phyloP scores from a whole-genome alignment of 2,888 invertebrate species.

The Caradrina kadenii region DNA sequence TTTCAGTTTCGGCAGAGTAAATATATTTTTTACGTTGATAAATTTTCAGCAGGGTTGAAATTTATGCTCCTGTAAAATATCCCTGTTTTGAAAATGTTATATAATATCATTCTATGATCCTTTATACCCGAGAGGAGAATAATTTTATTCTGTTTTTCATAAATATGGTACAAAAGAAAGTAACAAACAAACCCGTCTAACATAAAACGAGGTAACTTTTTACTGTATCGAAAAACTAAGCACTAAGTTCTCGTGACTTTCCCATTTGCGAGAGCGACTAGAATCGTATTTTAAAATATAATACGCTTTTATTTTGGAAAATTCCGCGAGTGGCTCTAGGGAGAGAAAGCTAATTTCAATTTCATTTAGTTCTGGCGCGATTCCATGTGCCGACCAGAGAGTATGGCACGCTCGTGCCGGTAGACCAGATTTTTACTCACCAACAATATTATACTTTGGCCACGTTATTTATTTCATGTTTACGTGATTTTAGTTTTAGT shows the following conservation, averaged over 20 bases:
- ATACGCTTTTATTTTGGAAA: slow-evolving; percentile 89
- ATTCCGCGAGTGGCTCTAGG: slow-evolving; percentile 88
- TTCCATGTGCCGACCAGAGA: slow-evolving; percentile 88
- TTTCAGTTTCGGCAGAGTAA: too few species aligned
- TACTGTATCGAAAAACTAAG: slow-evolving; percentile 62
- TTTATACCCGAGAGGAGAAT: neutral
- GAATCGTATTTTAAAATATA: slow-evolving; percentile 89
- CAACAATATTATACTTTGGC: neutral
- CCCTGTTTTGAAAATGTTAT: too few species aligned
- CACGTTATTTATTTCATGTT: slow-evolving; percentile 9
- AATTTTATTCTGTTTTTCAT: neutral
- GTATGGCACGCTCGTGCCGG: slow-evolving; percentile 35
- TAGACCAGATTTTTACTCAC: slow-evolving; percentile 36
- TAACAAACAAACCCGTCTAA: neutral
- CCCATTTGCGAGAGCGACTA: slow-evolving; percentile 78
- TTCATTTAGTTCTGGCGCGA: slow-evolving; percentile 90
- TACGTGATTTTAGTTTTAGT: neutral
- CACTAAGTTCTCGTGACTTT: slow-evolving; percentile 71
- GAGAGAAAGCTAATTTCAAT: slow-evolving; percentile 90
- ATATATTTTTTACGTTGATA: too few species aligned
- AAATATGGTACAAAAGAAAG: neutral
- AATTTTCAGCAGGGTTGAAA: neutral
- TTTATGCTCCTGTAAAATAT: too few species aligned
- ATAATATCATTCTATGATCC: too few species aligned
- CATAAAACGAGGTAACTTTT: slow-evolving; percentile 42